A percentile compares a stretch with the other conserved stretches of the same genome.
These are phyloP conservation scores for Anabas testudineus DNA, from an alignment of 2,797 vertebrate species.

Conservation along the genomic window DNA sequence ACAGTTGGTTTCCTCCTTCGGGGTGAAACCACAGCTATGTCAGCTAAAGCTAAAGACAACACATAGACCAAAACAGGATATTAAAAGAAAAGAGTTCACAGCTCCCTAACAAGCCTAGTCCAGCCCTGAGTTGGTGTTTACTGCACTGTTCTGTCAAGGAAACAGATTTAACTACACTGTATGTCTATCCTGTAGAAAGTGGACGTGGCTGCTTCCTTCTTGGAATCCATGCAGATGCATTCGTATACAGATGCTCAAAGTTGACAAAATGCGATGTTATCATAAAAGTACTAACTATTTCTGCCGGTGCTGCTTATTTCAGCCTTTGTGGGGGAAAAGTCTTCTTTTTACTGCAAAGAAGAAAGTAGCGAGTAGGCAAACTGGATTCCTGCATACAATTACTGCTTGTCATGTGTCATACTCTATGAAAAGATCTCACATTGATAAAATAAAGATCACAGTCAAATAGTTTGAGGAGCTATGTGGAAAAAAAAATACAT, in stretches of 20 bases:
- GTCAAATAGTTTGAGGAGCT: neutral
- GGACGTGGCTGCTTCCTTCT: conserved; percentile 37
- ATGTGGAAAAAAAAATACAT: neutral
- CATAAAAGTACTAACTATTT: no score
- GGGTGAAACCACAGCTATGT: conserved; percentile 77
- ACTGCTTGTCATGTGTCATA: neutral
- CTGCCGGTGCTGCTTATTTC: neutral
- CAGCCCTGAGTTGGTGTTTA: conserved; percentile 63
- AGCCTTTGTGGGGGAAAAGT: neutral
- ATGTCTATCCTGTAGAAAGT: conserved; percentile 50
- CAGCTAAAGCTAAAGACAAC: conserved; percentile 73
- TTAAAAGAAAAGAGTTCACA: conserved; percentile 69
- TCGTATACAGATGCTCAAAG: conserved; percentile 9
- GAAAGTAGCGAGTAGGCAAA: neutral
- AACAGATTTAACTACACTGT: conserved; percentile 51
- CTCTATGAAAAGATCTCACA: neutral
- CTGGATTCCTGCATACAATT: conserved; percentile 6
- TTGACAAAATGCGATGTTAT: conserved; percentile 1
- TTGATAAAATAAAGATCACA: conserved; percentile 11
- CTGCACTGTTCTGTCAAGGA: conserved; percentile 51
- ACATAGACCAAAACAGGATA: conserved; percentile 71
- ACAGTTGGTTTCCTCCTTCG: conserved; percentile 50
- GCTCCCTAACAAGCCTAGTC: conserved; percentile 65
- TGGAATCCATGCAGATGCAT: neutral
- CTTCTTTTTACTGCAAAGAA: conserved; percentile 1